phyloP scores from a whole-genome alignment of 2,888 invertebrate species.

The Tenthredo livida region DNA sequence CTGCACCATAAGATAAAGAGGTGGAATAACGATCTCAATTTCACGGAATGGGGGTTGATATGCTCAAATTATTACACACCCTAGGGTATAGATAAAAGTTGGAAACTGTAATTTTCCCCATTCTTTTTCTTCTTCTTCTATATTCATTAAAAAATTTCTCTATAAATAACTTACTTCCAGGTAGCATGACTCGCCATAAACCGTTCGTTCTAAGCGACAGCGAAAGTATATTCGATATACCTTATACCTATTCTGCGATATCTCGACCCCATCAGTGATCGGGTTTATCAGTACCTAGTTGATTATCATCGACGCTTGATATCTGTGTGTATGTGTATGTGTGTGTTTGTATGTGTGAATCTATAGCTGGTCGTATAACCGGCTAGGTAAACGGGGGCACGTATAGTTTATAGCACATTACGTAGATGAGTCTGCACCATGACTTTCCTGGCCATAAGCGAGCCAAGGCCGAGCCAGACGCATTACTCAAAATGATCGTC shows the following conservation, averaged over 20 bases:
- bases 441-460: constrained; percentile 17
- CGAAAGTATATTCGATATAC: not conserved
- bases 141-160: too few species aligned
- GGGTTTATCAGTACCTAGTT: constrained; percentile 30
- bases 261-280: not conserved
- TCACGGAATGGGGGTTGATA: not conserved
- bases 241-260: not conserved
- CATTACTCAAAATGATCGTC: constrained; percentile 13
- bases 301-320: not conserved
- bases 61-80: not conserved
- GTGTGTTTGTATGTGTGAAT: not conserved
- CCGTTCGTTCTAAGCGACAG: not conserved
- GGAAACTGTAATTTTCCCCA: not conserved
- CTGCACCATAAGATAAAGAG: not conserved
- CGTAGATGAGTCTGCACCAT: constrained; percentile 35
- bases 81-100: not conserved
- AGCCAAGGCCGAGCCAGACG: constrained; percentile 34
- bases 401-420: constrained; percentile 36
- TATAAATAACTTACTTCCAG: not conserved
- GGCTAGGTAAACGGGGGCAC: not conserved
- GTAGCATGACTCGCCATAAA: not conserved
- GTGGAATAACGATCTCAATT: constrained; percentile 13
- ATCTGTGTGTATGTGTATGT: not conserved
- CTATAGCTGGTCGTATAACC: constrained; percentile 11
- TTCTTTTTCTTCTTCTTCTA: too few species aligned